phyloP scores from a whole-genome alignment of 2,797 vertebrate genomes.

The Morelia viridis region DNA sequence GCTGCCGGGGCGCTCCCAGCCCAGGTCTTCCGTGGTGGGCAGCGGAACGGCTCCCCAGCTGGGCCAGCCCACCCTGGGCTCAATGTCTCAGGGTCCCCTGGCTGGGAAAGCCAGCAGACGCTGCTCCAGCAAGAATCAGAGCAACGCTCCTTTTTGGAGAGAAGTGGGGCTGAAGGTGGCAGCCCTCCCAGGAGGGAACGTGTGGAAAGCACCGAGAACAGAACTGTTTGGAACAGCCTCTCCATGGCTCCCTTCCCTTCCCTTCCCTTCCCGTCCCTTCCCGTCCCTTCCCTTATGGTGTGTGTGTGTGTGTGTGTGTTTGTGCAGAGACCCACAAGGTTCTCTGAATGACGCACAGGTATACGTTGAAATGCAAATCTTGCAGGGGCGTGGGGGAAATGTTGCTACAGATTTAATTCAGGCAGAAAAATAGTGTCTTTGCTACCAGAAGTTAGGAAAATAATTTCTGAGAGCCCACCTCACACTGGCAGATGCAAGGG shows the following conservation, averaged over 20 bases:
- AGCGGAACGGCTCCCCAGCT: not conserved
- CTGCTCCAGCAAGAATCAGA: not conserved
- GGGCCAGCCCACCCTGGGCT: not conserved
- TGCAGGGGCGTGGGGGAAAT: not conserved
- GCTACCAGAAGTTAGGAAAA: not conserved
- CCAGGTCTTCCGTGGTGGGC: not conserved
- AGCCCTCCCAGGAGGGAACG: not conserved
- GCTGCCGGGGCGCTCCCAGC: not conserved
- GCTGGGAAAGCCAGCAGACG: not conserved
- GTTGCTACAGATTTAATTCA: not conserved
- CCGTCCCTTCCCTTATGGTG: not conserved
- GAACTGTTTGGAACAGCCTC: not conserved
- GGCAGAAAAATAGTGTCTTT: not conserved
- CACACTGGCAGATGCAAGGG: not conserved
- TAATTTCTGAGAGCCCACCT: not conserved
- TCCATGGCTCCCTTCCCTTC: not conserved
- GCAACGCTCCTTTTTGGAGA: too few species aligned
- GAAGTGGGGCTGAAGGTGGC: too few species aligned
- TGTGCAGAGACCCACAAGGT: not conserved
- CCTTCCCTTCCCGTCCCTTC: not conserved
- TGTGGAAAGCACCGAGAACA: not conserved
- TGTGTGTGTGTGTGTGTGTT: not conserved
- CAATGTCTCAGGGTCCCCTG: not conserved
- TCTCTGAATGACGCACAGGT: not conserved
- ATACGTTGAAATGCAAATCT: not conserved